Percentiles rank a stretch among this genome's conserved stretches.
phyloP scores from a whole-genome alignment of 2,888 invertebrate species.

The Eumerus sabulonum region DNA sequence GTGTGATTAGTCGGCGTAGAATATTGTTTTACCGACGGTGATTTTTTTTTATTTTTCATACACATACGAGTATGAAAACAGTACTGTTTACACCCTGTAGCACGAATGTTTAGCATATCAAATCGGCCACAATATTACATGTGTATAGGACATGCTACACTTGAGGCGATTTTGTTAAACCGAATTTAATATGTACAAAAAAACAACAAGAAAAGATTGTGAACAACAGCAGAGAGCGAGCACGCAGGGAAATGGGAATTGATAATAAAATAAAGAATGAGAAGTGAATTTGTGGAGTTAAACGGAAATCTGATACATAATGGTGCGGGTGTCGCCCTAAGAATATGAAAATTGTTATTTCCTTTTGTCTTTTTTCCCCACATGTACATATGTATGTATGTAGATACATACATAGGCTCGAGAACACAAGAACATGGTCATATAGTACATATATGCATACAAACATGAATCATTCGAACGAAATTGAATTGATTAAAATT shows the following conservation, averaged over 20 bases:
- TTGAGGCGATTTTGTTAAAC: no score
- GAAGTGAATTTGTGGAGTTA: constrained; percentile 61
- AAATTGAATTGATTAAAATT: constrained; percentile 53
- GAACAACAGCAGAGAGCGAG: no score
- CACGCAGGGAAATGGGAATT: constrained; percentile 41
- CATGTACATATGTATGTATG: neutral
- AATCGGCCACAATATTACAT: no score
- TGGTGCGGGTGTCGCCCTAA: constrained; percentile 24
- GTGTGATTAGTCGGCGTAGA: no score
- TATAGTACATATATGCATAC: no score
- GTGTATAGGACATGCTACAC: no score
- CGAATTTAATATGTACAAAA: constrained; percentile 62
- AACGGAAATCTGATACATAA: constrained; percentile 68
- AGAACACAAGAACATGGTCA: no score
- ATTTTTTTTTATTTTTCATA: constrained; percentile 37
- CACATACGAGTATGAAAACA: constrained; percentile 11
- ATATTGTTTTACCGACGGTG: constrained; percentile 41
- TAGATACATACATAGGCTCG: no score
- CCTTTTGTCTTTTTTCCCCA: constrained; percentile 21
- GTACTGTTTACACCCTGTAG: neutral
- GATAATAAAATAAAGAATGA: constrained; percentile 66
- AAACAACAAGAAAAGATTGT: constrained; percentile 40
- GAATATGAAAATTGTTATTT: constrained; percentile 52
- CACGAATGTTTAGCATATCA: no score
- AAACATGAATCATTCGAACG: constrained; percentile 48